phyloP scores from a whole-genome alignment of 2,113 vertebrate genomes.

The Mustela lutreola region DNA sequence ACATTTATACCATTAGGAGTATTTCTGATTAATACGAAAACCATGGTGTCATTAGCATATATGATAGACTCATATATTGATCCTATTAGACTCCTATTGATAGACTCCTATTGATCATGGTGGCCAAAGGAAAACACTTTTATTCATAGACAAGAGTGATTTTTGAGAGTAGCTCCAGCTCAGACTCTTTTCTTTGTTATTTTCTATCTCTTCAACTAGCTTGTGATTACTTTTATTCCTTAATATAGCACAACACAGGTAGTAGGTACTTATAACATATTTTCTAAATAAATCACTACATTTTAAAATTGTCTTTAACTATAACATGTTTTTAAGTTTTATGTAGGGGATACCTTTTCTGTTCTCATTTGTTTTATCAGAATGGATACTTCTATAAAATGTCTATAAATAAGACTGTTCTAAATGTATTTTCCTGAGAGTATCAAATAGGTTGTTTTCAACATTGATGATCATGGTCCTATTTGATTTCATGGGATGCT shows the following conservation, averaged over 20 bases:
- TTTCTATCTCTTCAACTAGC: background rate
- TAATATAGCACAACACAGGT: background rate
- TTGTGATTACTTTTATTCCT: conserved; percentile 24
- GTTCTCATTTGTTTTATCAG: background rate
- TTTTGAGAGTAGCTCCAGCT: background rate
- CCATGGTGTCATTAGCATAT: background rate
- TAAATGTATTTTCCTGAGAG: background rate
- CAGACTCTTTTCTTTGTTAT: background rate
- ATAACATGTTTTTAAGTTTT: background rate
- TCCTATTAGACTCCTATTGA: background rate
- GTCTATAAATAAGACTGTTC: background rate
- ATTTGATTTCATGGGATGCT: background rate
- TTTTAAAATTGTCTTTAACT: background rate
- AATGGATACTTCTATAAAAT: background rate
- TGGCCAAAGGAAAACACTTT: background rate
- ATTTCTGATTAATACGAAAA: conserved; percentile 37
- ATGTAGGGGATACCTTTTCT: background rate
- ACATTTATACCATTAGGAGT: background rate
- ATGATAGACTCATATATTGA: background rate
- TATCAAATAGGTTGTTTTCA: background rate
- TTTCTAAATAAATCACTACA: background rate
- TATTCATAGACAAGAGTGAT: background rate
- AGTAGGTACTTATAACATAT: background rate
- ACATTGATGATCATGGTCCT: background rate
- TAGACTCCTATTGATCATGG: background rate